Evolutionary conservation across 92 coral and sea anemone species (phyloP).

Genomic region (Siderastrea radians): DNA sequence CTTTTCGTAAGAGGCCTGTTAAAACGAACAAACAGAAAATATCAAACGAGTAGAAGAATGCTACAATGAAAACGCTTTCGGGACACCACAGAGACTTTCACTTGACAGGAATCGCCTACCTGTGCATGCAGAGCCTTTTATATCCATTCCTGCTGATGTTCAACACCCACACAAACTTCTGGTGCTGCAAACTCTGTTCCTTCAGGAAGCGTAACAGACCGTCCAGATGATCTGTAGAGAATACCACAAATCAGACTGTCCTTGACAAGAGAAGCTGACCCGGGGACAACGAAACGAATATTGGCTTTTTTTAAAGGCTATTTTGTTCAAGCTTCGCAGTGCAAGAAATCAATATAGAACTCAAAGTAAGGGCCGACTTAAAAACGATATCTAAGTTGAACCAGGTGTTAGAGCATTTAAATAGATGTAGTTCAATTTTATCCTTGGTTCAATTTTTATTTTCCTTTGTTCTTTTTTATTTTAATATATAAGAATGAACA

Average conservation of each 20-base stretch:
- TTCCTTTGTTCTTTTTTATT: too few relatives aligned
- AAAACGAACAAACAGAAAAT: not conserved
- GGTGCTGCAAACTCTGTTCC: constrained; percentile 75
- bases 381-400: too few relatives aligned
- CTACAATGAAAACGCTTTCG: too few relatives aligned
- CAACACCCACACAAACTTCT: constrained; percentile 88
- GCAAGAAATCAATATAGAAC: too few relatives aligned
- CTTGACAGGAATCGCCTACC: constrained; percentile 45
- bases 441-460: too few relatives aligned
- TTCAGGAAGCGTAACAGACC: constrained; percentile 76
- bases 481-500: too few relatives aligned
- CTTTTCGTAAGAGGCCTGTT: constrained; percentile 40
- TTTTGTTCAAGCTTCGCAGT: too few relatives aligned
- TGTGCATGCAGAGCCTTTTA: constrained; percentile 79
- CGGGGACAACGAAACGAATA: not conserved
- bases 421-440: too few relatives aligned
- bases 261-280: too few relatives aligned
- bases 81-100: not conserved
- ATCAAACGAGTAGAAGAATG: not conserved
- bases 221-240: constrained; percentile 70
- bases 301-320: too few relatives aligned
- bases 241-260: not conserved
- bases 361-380: too few relatives aligned
- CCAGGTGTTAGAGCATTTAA: too few relatives aligned
- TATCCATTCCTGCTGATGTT: constrained; percentile 81